Evolutionary conservation across 1,140 invertebrate species (phyloP).

Genomic region (Nephotettix cincticeps): DNA sequence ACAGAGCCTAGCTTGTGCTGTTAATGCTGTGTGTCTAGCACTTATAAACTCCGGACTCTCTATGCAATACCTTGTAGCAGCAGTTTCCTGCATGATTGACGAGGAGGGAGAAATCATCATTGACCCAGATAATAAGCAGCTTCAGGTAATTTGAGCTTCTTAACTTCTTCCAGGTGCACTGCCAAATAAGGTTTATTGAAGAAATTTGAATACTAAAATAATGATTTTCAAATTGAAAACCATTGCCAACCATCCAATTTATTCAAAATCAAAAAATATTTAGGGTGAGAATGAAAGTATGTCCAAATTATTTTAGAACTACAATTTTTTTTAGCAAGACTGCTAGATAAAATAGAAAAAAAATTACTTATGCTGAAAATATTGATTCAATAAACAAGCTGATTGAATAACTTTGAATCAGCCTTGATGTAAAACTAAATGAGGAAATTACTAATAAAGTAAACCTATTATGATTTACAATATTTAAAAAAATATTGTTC

Average conservation of each 20-base stretch:
- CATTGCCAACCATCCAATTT: neutral
- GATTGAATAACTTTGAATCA: too few relatives aligned
- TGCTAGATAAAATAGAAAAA: too few relatives aligned
- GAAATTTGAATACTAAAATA: neutral
- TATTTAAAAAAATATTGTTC: too few relatives aligned
- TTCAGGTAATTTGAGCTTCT: conserved; percentile 51
- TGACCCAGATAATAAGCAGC: conserved; percentile 59
- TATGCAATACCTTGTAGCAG: conserved; percentile 79
- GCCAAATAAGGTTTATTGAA: neutral
- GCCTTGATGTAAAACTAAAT: too few relatives aligned
- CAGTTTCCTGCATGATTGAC: conserved; percentile 69
- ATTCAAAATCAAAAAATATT: neutral
- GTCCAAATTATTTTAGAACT: too few relatives aligned
- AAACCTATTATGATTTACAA: too few relatives aligned
- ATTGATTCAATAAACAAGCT: too few relatives aligned
- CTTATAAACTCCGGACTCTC: conserved; percentile 76
- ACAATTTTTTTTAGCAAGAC: too few relatives aligned
- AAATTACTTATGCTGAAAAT: too few relatives aligned
- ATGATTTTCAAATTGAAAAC: neutral
- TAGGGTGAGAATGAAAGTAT: too few relatives aligned
- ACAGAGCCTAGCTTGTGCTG: conserved; percentile 71
- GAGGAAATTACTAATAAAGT: too few relatives aligned
- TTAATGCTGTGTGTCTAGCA: conserved; percentile 82
- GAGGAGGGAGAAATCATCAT: conserved; percentile 61
- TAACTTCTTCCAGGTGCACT: neutral